Base-by-base conservation (phyloP, 2,797 vertebrate genomes). In the Catamblyrhynchus diadema region DNA sequence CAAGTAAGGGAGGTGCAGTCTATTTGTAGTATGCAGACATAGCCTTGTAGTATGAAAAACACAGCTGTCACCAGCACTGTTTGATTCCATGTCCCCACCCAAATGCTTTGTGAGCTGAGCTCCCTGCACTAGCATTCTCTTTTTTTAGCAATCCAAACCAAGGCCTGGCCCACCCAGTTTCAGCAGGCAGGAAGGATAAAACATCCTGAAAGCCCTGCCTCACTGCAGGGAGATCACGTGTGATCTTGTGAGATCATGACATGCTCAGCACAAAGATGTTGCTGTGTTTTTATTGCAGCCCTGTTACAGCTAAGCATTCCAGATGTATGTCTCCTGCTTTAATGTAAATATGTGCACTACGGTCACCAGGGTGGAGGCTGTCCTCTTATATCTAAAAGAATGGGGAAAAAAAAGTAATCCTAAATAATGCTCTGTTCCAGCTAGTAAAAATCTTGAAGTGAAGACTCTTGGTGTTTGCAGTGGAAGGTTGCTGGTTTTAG, bases 361-460 rank as follows among this genome's bases (percentile, higher is more conserved):
- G 67, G 37, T 50, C 35, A 79, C 9, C 6, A 9, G 27, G 5
- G 14, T 70, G 35, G 47, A 6, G 50, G 7, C 0, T 0, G 0
- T 61, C 15, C 10, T 79, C 27, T 21, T 62, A 14, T 8, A 48
- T 44, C 22, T 60, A 50, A 78, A 83, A 83, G 12, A 60, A 81
- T 39, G 8, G 25, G 32, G 41, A 9, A 5, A 0, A 14, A 24
- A 59, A 39, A 14, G 2, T 33, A 57, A 53, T 30, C 28, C 39
- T 74, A 50, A 53, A 53, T 60, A 86, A 51, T 56, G 11, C 41
- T 60, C 10, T 69, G 16, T 71, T 91, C 17, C 14, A 37, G 18
- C 28, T 79, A 24, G 30, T 47, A 54, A 84, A 83, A 72, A 33
- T 41, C 32, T 39, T 72, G 32, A 61, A 81, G 70, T 2, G 6